Conservation (phyloP, 2,113 vertebrate genomes). For the Hoplias malabaricus region DNA sequence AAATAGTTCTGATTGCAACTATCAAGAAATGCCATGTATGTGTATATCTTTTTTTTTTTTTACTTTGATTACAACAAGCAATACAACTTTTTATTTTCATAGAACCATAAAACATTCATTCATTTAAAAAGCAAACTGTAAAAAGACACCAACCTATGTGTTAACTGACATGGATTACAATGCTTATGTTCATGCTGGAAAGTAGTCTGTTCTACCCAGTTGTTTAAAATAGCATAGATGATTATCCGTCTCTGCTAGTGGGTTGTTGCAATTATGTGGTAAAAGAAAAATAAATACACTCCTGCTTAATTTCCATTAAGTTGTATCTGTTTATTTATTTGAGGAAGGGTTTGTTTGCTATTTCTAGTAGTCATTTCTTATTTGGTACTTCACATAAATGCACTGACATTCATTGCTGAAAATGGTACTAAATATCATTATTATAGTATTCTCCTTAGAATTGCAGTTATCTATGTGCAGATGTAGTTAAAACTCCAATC, state of each 20-base stretch:
- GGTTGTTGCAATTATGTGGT: not conserved
- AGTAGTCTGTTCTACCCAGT: not conserved
- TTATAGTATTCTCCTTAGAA: too few relatives aligned
- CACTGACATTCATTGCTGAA: not conserved
- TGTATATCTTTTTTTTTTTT: too few relatives aligned
- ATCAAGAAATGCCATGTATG: too few relatives aligned
- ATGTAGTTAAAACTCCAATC: not conserved
- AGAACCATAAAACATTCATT: too few relatives aligned
- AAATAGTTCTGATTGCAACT: too few relatives aligned
- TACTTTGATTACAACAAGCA: too few relatives aligned
- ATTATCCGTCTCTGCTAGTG: not conserved
- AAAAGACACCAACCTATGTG: too few relatives aligned
- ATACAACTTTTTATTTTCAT: too few relatives aligned
- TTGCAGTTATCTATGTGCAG: not conserved
- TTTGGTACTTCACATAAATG: not conserved
- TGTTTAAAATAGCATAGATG: not conserved
- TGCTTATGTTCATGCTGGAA: not conserved
- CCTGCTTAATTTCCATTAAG: not conserved
- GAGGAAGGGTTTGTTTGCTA: not conserved
- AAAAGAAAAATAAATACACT: not conserved
- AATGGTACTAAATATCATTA: too few relatives aligned
- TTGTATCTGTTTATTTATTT: not conserved
- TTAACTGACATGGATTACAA: not conserved
- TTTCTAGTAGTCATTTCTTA: not conserved
- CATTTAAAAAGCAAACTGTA: too few relatives aligned